phyloP scores from a whole-genome alignment of 2,797 vertebrate genomes.

The Leptatherina wallacei region DNA sequence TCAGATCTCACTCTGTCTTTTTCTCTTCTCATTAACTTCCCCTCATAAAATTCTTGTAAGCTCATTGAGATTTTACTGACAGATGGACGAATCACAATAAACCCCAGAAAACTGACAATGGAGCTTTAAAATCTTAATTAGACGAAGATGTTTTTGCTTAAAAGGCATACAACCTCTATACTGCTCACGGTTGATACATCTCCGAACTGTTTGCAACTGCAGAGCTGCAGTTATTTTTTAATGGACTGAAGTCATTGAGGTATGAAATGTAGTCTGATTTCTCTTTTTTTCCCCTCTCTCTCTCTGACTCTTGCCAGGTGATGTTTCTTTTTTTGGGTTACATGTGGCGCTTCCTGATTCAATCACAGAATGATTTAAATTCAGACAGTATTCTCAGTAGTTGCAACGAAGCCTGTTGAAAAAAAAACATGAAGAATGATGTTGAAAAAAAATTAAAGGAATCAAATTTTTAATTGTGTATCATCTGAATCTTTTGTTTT shows the following conservation, averaged over 20 bases:
- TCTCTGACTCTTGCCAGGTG: conserved; percentile 19
- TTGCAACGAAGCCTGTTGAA: background rate
- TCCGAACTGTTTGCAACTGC: conserved; percentile 8
- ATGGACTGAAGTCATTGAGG: conserved; percentile 12
- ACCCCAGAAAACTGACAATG: conserved; percentile 16
- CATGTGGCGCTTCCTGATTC: background rate
- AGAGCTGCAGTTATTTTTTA: conserved; percentile 17
- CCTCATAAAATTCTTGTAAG: conserved; percentile 6
- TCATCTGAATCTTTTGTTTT: conserved; percentile 10
- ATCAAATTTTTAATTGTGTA: background rate
- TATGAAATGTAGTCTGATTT: conserved; percentile 25
- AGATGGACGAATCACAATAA: conserved; percentile 17
- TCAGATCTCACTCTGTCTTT: background rate
- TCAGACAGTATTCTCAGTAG: background rate
- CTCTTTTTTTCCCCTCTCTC: background rate
- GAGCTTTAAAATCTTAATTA: conserved; percentile 17
- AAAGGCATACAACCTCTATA: background rate
- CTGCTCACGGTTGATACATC: conserved; percentile 1
- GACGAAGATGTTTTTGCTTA: conserved; percentile 9
- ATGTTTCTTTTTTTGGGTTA: conserved; percentile 6
- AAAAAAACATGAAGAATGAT: background rate
- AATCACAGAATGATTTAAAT: background rate
- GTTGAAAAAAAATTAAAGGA: background rate
- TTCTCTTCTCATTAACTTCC: background rate
- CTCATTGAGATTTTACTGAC: conserved; percentile 2